Base-by-base conservation (phyloP, 2,113 vertebrate species). In the Neolamprologus falcicula region DNA sequence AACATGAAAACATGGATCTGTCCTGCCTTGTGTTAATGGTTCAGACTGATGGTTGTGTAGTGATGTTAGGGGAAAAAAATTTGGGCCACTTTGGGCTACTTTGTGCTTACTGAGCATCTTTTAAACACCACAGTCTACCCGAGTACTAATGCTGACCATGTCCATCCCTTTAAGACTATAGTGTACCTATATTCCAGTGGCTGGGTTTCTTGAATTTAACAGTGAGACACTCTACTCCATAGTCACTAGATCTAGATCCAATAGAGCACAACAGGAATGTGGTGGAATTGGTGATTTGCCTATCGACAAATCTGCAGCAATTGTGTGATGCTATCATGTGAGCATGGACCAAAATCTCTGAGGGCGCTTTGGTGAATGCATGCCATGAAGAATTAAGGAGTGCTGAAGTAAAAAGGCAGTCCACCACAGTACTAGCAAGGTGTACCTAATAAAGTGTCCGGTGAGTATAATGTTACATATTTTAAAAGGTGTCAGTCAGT, bases 41-140 rank as follows among this genome's bases (percentile, higher is more conserved):
- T 71, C 35, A 24, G 12, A 24, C n/a, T 71, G 66, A 14, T 71
- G n/a, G n/a, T 71, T 21, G 35, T 71, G 35, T 71, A 71, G 12
- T 42, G n/a, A 21, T 68, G 7, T 71, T 40, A 40, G 1, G 35
- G 35, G 0, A 0, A 33, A 61, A 33, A 33, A 61, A 2, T 1
- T 1, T 24, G 35, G n/a, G 7, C 12, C n/a, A 42, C n/a, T 40
- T 35, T 63, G 59, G 31, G 31, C 31, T 0, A 19, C 10, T 66
- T 71, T 1, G 5, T 42, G 37, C 35, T 24, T 42, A 24, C n/a
- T 24, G 66, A 42, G 35, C n/a, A 71, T 42, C 11, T 40, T 71
- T 71, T 71, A 71, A 24, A 16, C 35, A 40, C 7, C 66, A 42
- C 35, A 24, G 66, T 40, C 12, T 71, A 71, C 35, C 35, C 2